Percentiles rank a stretch among this genome's conserved stretches.
phyloP scores from a whole-genome alignment of 2,113 vertebrate species.

The Phylloscopus whistleri region DNA sequence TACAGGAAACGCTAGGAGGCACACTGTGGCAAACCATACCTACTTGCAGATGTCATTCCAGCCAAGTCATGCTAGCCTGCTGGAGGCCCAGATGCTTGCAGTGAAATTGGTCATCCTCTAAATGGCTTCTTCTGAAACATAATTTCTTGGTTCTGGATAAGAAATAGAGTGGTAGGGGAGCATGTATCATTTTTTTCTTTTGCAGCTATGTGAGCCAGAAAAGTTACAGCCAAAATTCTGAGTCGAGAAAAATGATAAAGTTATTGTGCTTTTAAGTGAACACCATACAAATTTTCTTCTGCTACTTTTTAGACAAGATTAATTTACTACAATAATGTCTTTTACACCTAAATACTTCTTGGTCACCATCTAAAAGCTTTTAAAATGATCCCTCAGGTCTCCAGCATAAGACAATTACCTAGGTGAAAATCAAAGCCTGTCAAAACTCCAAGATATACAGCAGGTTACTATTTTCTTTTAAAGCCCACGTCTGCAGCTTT shows the following conservation, averaged over 20 bases:
- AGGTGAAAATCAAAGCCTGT: neutral
- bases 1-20: constrained; percentile 56
- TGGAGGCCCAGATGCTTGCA: constrained; percentile 55
- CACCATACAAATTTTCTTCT: constrained; percentile 30
- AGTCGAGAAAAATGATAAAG: constrained; percentile 43
- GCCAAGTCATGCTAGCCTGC: constrained; percentile 46
- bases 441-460: neutral
- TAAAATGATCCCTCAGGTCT: constrained; percentile 32
- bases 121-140: constrained; percentile 65
- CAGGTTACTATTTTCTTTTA: neutral
- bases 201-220: neutral
- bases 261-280: constrained; percentile 48
- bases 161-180: constrained; percentile 20
- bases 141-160: constrained; percentile 68
- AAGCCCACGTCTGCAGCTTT: neutral
- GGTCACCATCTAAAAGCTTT: constrained; percentile 55
- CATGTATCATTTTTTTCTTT: neutral
- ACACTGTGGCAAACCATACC: constrained; percentile 34
- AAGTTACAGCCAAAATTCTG: neutral
- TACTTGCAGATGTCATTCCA: constrained; percentile 63
- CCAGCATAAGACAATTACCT: constrained; percentile 13
- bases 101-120: constrained; percentile 67
- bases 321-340: constrained; percentile 59
- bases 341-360: constrained; percentile 27
- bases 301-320: constrained; percentile 58